Conservation (phyloP, 2,888 invertebrate genomes). For the Caenorhabditis wallacei region DNA sequence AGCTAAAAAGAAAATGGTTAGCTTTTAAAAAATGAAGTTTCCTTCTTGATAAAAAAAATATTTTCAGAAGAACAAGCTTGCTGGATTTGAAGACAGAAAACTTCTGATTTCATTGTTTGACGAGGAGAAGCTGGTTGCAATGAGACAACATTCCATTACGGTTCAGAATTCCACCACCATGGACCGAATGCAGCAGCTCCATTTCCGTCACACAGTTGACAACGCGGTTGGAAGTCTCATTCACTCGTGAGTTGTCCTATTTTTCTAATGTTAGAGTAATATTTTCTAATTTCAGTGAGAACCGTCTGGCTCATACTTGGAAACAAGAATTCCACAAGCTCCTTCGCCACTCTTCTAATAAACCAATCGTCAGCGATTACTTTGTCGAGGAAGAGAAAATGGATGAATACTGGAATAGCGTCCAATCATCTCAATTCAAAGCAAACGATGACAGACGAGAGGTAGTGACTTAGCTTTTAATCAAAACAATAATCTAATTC, state of each 20-base stretch:
- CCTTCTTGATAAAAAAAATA: neutral
- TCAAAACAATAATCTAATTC: neutral
- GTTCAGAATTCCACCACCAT: conserved; percentile 28
- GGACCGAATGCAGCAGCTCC: conserved; percentile 17
- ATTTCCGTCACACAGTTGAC: conserved; percentile 15
- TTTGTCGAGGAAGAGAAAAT: conserved; percentile 30
- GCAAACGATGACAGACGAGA: conserved; percentile 38
- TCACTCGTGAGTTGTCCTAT: conserved; percentile 34
- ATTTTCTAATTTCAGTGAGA: conserved; percentile 53
- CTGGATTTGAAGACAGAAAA: conserved; percentile 46
- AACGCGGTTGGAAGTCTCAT: conserved; percentile 42
- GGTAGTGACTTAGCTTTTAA: neutral
- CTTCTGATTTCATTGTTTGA: conserved; percentile 37
- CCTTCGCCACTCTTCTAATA: neutral
- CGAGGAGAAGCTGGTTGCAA: conserved; percentile 41
- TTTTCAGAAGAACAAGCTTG: conserved; percentile 52
- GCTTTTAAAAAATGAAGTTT: too few species aligned
- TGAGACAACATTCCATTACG: conserved; percentile 37
- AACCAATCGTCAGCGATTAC: conserved; percentile 8
- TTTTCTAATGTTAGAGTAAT: neutral
- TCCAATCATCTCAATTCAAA: conserved; percentile 7
- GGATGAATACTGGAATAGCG: conserved; percentile 30
- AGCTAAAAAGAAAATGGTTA: conserved; percentile 83
- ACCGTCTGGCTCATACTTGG: conserved; percentile 46
- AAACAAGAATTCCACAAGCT: conserved; percentile 38